Conservation (phyloP, 2,888 invertebrate species). For the Palloptera scutellata region DNA sequence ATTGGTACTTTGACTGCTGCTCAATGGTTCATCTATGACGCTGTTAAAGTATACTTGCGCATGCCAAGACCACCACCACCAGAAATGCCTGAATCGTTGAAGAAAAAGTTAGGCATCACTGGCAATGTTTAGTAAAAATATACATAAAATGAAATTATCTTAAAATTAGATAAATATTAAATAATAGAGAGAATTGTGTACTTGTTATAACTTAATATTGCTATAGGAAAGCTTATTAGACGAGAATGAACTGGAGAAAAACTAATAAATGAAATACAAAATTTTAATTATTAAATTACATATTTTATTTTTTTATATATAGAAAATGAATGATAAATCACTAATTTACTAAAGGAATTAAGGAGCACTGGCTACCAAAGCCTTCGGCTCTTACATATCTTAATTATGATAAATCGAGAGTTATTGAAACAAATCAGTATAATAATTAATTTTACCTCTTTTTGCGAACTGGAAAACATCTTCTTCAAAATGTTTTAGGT, state of each 20-base stretch:
- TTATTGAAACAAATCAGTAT: too few relatives aligned
- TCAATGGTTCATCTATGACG: conserved; percentile 93
- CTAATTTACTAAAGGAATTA: too few relatives aligned
- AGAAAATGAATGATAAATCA: too few relatives aligned
- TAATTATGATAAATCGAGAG: too few relatives aligned
- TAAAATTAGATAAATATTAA: not conserved
- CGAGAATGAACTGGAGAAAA: not conserved
- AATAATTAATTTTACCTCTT: too few relatives aligned
- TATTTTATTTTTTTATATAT: too few relatives aligned
- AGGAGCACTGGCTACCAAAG: too few relatives aligned
- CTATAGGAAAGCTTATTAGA: too few relatives aligned
- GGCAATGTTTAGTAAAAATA: conserved; percentile 40
- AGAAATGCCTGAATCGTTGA: conserved; percentile 88
- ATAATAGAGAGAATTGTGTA: not conserved
- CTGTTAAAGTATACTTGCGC: conserved; percentile 80
- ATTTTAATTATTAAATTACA: too few relatives aligned
- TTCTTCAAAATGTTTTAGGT: too few relatives aligned
- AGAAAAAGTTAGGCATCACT: conserved; percentile 70
- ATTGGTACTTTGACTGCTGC: conserved; percentile 91
- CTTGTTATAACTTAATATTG: not conserved
- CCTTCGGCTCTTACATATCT: too few relatives aligned
- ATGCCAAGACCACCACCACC: conserved; percentile 91
- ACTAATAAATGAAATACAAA: conserved; percentile 17
- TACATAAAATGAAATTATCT: not conserved
- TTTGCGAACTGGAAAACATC: too few relatives aligned